phyloP scores from a whole-genome alignment of 2,113 vertebrate species.

The Anthoscopus minutus region DNA sequence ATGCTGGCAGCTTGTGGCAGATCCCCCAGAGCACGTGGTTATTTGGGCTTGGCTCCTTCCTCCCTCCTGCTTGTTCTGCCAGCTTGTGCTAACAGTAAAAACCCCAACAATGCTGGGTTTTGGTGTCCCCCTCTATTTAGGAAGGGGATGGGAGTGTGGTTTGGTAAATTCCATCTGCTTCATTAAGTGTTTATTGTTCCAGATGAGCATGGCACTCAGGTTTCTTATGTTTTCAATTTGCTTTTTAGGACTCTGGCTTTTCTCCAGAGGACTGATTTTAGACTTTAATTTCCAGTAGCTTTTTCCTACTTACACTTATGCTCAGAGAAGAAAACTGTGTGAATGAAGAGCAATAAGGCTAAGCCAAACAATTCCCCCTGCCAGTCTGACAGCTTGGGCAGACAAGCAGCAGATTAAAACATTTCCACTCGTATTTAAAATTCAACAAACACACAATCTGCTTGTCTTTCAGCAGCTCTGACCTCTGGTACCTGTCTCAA shows the following conservation, averaged over 20 bases:
- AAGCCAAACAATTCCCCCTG: not conserved
- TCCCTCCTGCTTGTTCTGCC: not conserved
- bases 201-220: conserved; percentile 15
- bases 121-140: not conserved
- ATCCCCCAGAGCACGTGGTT: not conserved
- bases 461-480: not conserved
- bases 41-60: not conserved
- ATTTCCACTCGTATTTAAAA: not conserved
- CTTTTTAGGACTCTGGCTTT: conserved; percentile 45
- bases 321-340: not conserved
- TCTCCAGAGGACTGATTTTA: conserved; percentile 18
- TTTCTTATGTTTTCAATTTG: conserved; percentile 56
- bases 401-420: not conserved
- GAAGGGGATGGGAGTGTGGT: not conserved
- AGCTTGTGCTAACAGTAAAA: not conserved
- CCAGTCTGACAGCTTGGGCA: not conserved
- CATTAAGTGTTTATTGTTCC: conserved; percentile 56
- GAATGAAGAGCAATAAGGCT: not conserved
- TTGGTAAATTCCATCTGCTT: conserved; percentile 14
- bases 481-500: not conserved
- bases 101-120: rapidly evolving
- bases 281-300: conserved; percentile 40
- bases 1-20: not conserved
- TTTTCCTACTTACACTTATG: conserved; percentile 4
- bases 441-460: not conserved